Base-by-base conservation (phyloP, 2,888 invertebrate species). In the Carabus problematicus region DNA sequence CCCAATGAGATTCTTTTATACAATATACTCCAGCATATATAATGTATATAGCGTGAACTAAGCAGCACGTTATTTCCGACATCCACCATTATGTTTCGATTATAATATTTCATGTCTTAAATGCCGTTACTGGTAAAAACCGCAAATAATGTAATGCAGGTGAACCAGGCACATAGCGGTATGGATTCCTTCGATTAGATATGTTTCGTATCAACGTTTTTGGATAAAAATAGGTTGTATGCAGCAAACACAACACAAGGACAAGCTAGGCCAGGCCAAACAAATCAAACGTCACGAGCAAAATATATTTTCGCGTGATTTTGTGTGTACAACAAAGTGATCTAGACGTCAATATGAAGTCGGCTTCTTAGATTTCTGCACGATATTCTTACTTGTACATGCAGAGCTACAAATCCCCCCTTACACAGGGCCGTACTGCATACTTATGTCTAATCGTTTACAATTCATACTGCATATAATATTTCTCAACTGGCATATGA, bases 161-260 rank as follows among this genome's bases (percentile, higher is more conserved):
- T 54, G 60, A 52, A 54, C 19, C 49, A 67, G 59, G 52, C 60
- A 58, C 43, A 60, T 60, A 41, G 19, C 19, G 16, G 14, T 52
- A 67, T 67, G 60, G 67, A 67, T 67, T 67, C 60, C 60, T 60
- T 67, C 60, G 67, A 67, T 67, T 67, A 67, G 59, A 60, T 67
- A 67, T 67, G 6, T 45, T 67, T 67, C 67, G 60, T 67, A 59
- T 42, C 41, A 60, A 41, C 41, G 54, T 52, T 52, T 52, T 52
- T 19, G 58, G 52, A 67, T 60, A 67, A 67, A 67, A 67, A 67
- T 67, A 67, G 59, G 52, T 67, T 67, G 41, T 41, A 52, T 43
- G 29, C 43, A 18, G 11, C 60, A 29, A 29, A 29, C 6, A 29
- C 29, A 2, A 29, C 29, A 29, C 29, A 60, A 67, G 67, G 52